phyloP scores from a whole-genome alignment of 1,140 invertebrate species.

The Elysia chlorotica region DNA sequence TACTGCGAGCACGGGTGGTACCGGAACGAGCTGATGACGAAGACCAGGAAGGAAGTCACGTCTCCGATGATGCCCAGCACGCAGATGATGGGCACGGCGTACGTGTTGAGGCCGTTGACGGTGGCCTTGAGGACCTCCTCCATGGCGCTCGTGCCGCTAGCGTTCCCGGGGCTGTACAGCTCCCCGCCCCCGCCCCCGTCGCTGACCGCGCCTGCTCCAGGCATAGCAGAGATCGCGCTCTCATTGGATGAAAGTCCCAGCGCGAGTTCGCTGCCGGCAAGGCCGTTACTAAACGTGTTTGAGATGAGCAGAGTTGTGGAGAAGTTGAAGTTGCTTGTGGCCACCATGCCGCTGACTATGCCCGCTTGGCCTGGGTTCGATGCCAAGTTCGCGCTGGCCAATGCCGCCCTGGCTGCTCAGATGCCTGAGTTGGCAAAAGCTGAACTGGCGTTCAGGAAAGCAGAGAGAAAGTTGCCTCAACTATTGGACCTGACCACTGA shows the following conservation, averaged over 20 bases:
- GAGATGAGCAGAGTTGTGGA: background rate
- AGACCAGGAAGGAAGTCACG: conserved; percentile 66
- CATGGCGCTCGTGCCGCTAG: background rate
- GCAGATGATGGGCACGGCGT: conserved; percentile 67
- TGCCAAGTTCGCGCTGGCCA: too few relatives aligned
- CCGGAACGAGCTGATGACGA: conserved; percentile 67
- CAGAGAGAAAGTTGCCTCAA: too few relatives aligned
- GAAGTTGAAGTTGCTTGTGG: too few relatives aligned
- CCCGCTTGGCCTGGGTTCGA: too few relatives aligned
- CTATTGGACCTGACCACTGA: too few relatives aligned
- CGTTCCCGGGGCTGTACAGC: background rate
- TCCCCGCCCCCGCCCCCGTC: too few relatives aligned
- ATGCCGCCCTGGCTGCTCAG: too few relatives aligned
- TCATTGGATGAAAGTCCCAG: background rate
- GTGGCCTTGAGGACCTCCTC: background rate
- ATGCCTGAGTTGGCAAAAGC: too few relatives aligned
- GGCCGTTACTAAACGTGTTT: background rate
- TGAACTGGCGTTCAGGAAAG: too few relatives aligned
- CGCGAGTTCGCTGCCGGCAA: too few relatives aligned
- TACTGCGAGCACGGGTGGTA: conserved; percentile 69
- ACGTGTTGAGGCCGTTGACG: conserved; percentile 61
- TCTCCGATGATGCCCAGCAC: conserved; percentile 67
- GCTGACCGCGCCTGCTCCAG: background rate
- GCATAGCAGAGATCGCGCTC: background rate
- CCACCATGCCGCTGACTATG: too few relatives aligned